Percentiles rank a stretch among this genome's conserved stretches.
Conservation (phyloP, 2,797 vertebrate genomes). For the Scyliorhinus canicula region DNA sequence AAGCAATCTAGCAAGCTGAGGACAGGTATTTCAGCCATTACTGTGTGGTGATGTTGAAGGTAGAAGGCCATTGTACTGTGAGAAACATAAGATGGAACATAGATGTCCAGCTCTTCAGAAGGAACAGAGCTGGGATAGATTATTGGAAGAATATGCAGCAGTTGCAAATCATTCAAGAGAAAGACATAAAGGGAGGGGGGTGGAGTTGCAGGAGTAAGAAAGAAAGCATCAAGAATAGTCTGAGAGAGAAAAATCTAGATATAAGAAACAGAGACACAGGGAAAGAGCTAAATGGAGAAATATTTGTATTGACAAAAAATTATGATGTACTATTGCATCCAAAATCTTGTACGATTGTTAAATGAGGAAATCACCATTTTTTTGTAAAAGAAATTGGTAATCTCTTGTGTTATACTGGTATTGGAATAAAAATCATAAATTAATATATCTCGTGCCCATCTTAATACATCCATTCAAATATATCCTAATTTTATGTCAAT, state of each 20-base stretch:
- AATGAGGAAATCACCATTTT: background rate
- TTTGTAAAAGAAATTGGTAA: background rate
- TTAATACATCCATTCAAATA: background rate
- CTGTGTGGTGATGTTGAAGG: background rate
- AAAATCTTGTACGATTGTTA: background rate
- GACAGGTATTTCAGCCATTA: background rate
- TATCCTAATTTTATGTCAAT: background rate
- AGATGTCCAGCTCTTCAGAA: background rate
- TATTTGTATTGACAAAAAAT: background rate
- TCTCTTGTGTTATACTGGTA: background rate
- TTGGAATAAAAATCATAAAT: constrained; percentile 17
- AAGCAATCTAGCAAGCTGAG: background rate
- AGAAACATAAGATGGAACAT: background rate
- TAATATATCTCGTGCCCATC: background rate
- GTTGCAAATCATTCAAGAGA: background rate
- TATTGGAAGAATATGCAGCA: background rate
- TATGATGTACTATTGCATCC: background rate
- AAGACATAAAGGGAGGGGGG: background rate
- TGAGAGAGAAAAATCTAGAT: background rate
- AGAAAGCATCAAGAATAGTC: background rate
- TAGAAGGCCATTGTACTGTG: background rate
- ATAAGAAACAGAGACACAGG: background rate
- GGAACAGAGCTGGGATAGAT: background rate
- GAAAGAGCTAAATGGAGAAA: background rate
- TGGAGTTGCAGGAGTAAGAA: background rate